phyloP scores from a whole-genome alignment of 2,797 vertebrate genomes.

The Phoeniculus purpureus region DNA sequence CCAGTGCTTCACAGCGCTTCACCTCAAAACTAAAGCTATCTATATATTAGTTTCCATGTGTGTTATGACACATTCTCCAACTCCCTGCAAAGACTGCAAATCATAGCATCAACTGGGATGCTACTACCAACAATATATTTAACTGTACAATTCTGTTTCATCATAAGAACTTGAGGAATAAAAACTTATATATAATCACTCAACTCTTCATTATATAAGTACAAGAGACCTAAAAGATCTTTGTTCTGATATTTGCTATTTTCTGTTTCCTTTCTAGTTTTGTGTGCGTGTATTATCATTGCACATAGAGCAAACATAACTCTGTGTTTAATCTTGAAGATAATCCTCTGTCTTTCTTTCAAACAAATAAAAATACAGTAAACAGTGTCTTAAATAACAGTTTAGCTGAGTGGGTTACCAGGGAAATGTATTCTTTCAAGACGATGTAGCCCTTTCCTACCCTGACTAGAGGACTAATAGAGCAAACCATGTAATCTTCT shows the following conservation, averaged over 20 bases:
- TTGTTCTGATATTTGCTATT: neutral
- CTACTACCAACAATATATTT: neutral
- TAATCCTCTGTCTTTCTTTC: neutral
- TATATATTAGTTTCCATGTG: neutral
- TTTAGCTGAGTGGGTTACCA: conserved; percentile 48
- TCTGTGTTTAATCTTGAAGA: neutral
- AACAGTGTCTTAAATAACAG: conserved; percentile 13
- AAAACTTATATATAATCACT: no score
- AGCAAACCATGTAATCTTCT: conserved; percentile 26
- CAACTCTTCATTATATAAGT: no score
- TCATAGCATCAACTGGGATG: neutral
- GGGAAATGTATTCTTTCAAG: conserved; percentile 17
- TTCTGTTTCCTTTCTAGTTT: neutral
- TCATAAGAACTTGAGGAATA: neutral
- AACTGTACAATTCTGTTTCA: neutral
- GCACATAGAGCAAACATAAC: neutral
- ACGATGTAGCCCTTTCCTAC: neutral
- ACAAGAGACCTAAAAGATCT: neutral
- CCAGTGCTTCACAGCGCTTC: neutral
- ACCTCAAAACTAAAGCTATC: neutral
- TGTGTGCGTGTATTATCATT: neutral
- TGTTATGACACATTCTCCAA: neutral
- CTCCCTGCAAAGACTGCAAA: neutral
- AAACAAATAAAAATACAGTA: neutral
- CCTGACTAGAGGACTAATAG: neutral